Evolutionary conservation across 2,113 vertebrate species (phyloP).

Genomic region (Noctilio leporinus): DNA sequence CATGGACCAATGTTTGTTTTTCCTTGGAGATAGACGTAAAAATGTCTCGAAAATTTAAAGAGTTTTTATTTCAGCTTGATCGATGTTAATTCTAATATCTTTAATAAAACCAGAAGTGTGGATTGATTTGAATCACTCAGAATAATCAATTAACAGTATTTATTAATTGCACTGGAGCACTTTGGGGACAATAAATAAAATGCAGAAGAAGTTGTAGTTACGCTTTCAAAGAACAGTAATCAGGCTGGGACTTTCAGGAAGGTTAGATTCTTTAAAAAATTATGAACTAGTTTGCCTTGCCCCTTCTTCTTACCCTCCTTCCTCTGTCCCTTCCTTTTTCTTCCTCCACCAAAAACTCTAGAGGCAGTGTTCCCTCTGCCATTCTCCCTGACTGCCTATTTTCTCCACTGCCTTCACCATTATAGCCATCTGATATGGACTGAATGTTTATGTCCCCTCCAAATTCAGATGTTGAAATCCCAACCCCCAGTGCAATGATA

Average conservation of each 20-base stretch:
- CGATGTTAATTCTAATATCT: slow-evolving; percentile 21
- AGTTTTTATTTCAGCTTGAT: slow-evolving; percentile 13
- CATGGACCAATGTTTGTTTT: not conserved
- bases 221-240: slow-evolving; percentile 36
- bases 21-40: not conserved
- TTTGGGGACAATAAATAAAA: slow-evolving; percentile 12
- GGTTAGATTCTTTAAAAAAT: not conserved
- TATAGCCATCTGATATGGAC: not conserved
- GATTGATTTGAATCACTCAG: slow-evolving; percentile 40
- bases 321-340: not conserved
- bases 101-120: slow-evolving; percentile 39
- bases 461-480: not conserved
- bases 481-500: not conserved
- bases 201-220: not conserved
- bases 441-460: not conserved
- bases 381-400: not conserved
- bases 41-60: not conserved
- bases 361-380: not conserved
- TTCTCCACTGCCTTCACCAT: not conserved
- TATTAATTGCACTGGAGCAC: not conserved
- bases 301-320: not conserved
- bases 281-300: not conserved
- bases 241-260: not conserved
- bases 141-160: slow-evolving; percentile 21
- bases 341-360: not conserved